phyloP scores from a whole-genome alignment of 2,113 vertebrate species.

The Sylvia atricapilla region DNA sequence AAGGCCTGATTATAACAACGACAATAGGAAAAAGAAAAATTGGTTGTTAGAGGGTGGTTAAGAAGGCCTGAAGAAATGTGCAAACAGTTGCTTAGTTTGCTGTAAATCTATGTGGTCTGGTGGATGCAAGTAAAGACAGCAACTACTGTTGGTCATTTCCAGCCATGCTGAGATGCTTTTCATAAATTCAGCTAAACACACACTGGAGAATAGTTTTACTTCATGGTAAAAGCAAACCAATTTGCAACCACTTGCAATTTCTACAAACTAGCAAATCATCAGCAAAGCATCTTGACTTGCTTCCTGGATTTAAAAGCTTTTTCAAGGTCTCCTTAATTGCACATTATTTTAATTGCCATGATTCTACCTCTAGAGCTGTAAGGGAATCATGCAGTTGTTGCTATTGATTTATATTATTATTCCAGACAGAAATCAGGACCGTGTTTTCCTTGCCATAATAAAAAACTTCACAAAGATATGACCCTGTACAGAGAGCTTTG shows the following conservation, averaged over 20 bases:
- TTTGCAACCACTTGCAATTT: conserved; percentile 1
- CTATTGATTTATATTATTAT: background rate
- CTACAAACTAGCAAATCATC: background rate
- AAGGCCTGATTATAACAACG: conserved; percentile 29
- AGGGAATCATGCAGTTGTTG: background rate
- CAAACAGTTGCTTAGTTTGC: background rate
- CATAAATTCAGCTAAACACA: background rate
- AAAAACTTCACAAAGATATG: background rate
- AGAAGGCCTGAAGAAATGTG: background rate
- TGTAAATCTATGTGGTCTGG: background rate
- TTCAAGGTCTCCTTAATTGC: conserved; percentile 32
- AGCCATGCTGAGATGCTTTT: background rate
- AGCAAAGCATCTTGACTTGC: conserved; percentile 18
- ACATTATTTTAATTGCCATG: background rate
- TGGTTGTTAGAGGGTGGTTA: background rate
- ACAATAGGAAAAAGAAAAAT: conserved; percentile 36
- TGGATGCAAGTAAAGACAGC: background rate
- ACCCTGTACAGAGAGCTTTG: background rate
- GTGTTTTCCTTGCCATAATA: background rate
- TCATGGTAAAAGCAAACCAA: conserved; percentile 9
- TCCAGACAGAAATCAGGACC: background rate
- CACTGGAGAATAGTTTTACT: background rate
- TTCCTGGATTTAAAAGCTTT: conserved; percentile 34
- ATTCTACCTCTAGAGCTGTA: background rate
- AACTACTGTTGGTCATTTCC: background rate